Conservation (phyloP, 2,113 vertebrate species). For the Orcinus orca region DNA sequence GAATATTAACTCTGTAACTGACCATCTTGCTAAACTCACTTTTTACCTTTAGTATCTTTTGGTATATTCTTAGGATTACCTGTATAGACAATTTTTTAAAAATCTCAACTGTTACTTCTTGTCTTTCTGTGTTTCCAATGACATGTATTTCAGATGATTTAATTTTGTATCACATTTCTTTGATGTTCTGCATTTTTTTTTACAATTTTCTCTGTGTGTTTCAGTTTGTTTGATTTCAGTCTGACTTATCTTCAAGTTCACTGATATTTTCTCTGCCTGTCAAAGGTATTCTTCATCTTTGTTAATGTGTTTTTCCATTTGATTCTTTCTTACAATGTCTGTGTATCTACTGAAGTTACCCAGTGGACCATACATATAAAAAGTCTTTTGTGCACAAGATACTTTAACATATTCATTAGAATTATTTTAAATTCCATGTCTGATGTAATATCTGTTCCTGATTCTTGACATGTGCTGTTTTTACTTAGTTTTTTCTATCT, state of each 20-base stretch:
- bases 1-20: background rate
- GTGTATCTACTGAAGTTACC: background rate
- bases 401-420: background rate
- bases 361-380: no score
- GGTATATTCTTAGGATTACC: background rate
- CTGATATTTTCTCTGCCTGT: background rate
- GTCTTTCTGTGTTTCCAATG: background rate
- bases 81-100: background rate
- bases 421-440: background rate
- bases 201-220: background rate
- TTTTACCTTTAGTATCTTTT: background rate
- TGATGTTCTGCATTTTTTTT: background rate
- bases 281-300: background rate
- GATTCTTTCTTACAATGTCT: background rate
- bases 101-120: background rate
- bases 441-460: background rate
- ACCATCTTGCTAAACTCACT: background rate
- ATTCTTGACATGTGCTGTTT: background rate
- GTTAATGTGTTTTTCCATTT: background rate
- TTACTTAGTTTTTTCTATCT: background rate
- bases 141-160: background rate
- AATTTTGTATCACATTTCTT: background rate
- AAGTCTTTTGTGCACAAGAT: background rate
- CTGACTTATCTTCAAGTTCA: background rate
- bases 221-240: background rate